A percentile compares a stretch with the other conserved stretches of the same genome.
These are phyloP conservation scores for Phyllotreta striolata DNA, from an alignment of 2,888 invertebrate species.

Conservation along the genomic window DNA sequence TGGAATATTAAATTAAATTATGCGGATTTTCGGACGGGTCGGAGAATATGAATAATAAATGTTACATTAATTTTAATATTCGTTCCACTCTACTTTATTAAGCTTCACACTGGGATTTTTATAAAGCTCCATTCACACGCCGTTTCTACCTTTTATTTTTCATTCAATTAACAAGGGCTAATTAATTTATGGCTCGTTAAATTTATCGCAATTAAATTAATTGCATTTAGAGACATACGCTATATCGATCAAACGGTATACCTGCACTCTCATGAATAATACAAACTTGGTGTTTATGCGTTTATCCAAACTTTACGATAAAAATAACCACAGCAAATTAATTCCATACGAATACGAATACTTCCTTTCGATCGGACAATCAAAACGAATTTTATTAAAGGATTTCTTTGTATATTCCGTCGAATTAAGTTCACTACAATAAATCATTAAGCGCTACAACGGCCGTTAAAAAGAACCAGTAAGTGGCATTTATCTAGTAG, in stretches of 20 bases:
- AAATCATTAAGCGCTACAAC: constrained; percentile 10
- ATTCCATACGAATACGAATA: constrained; percentile 1
- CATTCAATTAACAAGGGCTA: background rate
- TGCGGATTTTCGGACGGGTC: too few species aligned
- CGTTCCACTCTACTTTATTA: too few species aligned
- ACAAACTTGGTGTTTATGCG: constrained; percentile 12
- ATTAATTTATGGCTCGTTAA: constrained; percentile 18
- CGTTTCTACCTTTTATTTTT: too few species aligned
- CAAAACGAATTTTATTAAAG: constrained; percentile 6
- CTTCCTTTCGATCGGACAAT: constrained; percentile 10
- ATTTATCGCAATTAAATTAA: constrained; percentile 28
- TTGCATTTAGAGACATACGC: constrained; percentile 25
- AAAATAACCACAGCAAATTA: background rate
- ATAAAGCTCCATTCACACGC: too few species aligned
- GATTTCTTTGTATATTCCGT: constrained; percentile 12
- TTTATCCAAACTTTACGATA: too few species aligned
- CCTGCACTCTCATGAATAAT: constrained; percentile 20
- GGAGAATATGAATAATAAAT: too few species aligned
- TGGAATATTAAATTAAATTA: too few species aligned
- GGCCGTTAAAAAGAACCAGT: background rate
- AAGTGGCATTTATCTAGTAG: constrained; percentile 4
- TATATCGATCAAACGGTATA: constrained; percentile 11
- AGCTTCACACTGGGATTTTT: too few species aligned
- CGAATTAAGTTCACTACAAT: constrained; percentile 9
- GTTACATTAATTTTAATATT: too few species aligned